Conservation (phyloP, 2,888 invertebrate genomes). For the Tromatobia lineatoria region DNA sequence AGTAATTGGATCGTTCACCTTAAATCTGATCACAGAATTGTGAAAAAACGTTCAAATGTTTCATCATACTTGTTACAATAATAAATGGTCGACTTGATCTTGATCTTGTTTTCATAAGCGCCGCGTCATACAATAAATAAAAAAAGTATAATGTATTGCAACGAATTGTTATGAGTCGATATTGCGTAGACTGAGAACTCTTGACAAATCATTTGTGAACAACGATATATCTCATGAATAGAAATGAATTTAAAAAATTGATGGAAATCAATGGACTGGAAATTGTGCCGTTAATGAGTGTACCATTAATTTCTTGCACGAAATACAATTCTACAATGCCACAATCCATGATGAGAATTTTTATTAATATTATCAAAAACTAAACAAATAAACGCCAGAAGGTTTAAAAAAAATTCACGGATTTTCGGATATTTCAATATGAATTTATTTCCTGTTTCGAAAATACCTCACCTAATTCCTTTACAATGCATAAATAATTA, state of each 20-base stretch:
- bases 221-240: neutral
- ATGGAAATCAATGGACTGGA: neutral
- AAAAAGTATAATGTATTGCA: neutral
- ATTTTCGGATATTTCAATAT: too few species aligned
- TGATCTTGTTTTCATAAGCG: neutral
- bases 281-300: too few species aligned
- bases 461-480: too few species aligned
- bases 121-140: neutral
- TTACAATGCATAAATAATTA: too few species aligned
- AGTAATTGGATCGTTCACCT: too few species aligned
- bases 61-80: neutral
- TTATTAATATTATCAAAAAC: too few species aligned
- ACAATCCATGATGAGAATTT: too few species aligned
- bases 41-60: neutral
- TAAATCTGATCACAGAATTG: neutral
- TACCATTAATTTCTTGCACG: too few species aligned
- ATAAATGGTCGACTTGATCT: slow-evolving; percentile 1
- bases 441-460: too few species aligned
- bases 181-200: neutral
- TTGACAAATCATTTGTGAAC: neutral
- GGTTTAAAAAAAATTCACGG: too few species aligned
- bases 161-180: neutral
- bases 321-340: too few species aligned
- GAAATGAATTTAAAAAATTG: neutral
- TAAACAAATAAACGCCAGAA: too few species aligned